Base-by-base conservation (phyloP, 2,888 invertebrate genomes). In the Anoncus sp. region DNA sequence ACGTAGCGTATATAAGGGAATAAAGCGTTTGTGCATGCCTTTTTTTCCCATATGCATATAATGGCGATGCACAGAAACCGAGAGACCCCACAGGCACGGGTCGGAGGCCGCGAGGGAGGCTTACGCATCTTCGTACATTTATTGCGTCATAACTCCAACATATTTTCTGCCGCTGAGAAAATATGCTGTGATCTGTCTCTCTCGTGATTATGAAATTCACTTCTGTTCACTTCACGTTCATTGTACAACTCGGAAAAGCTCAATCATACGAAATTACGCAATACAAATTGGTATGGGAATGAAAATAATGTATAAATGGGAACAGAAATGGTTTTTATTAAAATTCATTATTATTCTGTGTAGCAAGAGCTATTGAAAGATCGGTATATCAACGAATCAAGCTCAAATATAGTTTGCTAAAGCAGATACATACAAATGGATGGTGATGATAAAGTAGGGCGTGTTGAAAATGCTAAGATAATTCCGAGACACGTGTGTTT, bases 1-100 rank as follows among this genome's bases (percentile, higher is more conserved):
- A 38, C 27, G 59, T 22, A 4, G 60, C n/a, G 22, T 51, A 51
- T n/a, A 20, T 24, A 27, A 27, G 43, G 10, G 45, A 24, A 60
- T 22, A n/a, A 60, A 40, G 59, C 43, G 22, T 20, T 14, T 59
- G 47, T 31, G 35, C 51, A 27, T 27, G 57, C 27, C 51, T 67
- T 53, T 57, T 73, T 70, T 63, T 77, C 69, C 51, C 77, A 73
- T 69, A 73, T 24, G 59, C 40, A 53, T 38, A 63, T 67, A 73
- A 72, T 65, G 72, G 63, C 59, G 59, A 45, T 35, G 38, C 49
- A 65, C 40, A 51, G 65, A 45, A 70, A 35, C 40, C 57, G 18
- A 14, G 27, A 53, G 14, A 60, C 3, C 14, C n/a, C 40, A 27
- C 40, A 5, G 51, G 24, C 70, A n/a, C n/a, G 65, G 60, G 47